Evolutionary conservation across 1,140 invertebrate species (phyloP).

Genomic region (Drosophila repleta): DNA sequence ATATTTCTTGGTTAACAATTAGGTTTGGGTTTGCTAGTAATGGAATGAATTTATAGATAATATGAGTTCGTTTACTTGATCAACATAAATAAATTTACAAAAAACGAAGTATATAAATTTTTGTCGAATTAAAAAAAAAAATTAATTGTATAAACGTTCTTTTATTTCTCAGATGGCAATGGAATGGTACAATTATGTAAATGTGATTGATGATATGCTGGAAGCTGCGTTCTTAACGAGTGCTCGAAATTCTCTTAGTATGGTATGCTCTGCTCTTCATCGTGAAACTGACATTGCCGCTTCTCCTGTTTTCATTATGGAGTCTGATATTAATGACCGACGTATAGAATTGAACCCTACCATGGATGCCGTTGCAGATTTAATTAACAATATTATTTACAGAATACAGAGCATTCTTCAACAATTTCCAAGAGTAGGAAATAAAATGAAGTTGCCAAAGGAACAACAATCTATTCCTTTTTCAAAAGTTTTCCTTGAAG

Average conservation of each 20-base stretch:
- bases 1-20: too few species aligned
- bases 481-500: conserved; percentile 85
- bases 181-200: conserved; percentile 91
- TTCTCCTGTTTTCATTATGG: conserved; percentile 86
- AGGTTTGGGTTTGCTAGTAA: too few species aligned
- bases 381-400: conserved; percentile 84
- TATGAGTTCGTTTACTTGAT: too few species aligned
- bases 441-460: conserved; percentile 86
- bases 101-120: too few species aligned
- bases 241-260: conserved; percentile 90
- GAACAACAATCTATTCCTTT: conserved; percentile 64
- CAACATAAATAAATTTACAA: too few species aligned
- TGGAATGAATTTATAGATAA: too few species aligned
- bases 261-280: conserved; percentile 89
- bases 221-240: conserved; percentile 90
- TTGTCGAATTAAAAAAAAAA: too few species aligned
- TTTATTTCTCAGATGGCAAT: conserved; percentile 86
- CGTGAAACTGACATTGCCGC: conserved; percentile 90
- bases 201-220: conserved; percentile 90
- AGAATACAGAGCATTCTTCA: conserved; percentile 84
- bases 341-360: conserved; percentile 88
- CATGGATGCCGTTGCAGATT: conserved; percentile 86
- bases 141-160: too few species aligned
- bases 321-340: conserved; percentile 45
- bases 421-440: conserved; percentile 85